Conservation (phyloP, 2,888 invertebrate species). For the Phasia obesa region DNA sequence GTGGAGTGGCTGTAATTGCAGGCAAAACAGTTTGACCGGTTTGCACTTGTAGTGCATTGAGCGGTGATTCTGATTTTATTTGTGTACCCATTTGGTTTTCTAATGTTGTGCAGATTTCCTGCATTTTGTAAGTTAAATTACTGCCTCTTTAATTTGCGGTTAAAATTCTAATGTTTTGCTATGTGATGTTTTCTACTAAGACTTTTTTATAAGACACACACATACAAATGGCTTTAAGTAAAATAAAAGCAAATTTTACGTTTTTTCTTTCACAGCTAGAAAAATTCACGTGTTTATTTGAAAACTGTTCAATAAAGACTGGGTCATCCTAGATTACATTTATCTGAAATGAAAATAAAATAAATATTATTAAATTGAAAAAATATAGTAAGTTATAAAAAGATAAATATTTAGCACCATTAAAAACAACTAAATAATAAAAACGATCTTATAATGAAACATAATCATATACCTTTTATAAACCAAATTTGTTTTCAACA, state of each 20-base stretch:
- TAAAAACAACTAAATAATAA: no score
- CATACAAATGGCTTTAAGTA: conserved; percentile 24
- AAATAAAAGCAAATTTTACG: background rate
- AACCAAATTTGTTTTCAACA: no score
- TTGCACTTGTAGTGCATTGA: conserved; percentile 81
- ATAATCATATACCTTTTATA: no score
- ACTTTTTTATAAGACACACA: conserved; percentile 42
- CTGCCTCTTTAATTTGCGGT: background rate
- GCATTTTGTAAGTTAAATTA: conserved; percentile 77
- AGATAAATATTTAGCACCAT: no score
- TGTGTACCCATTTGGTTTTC: conserved; percentile 81
- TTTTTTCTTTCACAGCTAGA: background rate
- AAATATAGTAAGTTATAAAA: no score
- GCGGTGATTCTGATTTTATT: conserved; percentile 82
- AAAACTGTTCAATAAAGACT: conserved; percentile 2
- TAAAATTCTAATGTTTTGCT: conserved; percentile 22
- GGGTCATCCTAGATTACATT: background rate
- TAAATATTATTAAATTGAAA: no score
- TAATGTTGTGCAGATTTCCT: conserved; percentile 82
- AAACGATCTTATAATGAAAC: no score
- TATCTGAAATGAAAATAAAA: conserved; percentile 28
- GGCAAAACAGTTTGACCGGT: conserved; percentile 79
- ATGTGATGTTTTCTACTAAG: conserved; percentile 1
- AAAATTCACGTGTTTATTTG: conserved; percentile 11
- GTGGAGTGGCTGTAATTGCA: conserved; percentile 73